Conservation (phyloP, 2,797 vertebrate genomes). For the Lepilemur ruficaudatus region DNA sequence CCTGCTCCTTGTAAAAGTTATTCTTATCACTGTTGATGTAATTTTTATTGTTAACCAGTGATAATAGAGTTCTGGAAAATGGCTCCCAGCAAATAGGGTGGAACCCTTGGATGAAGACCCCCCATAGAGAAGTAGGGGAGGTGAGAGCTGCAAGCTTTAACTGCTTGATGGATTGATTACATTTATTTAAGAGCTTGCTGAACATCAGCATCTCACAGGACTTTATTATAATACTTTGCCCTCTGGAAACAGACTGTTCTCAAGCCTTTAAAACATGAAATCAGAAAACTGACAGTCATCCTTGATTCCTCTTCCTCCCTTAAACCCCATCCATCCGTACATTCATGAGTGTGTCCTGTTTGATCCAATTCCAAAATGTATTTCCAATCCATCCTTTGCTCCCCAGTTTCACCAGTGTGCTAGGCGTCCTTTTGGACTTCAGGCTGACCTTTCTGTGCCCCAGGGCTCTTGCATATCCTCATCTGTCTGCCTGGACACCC, state of each 20-base stretch:
- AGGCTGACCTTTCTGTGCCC: background rate
- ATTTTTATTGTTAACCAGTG: background rate
- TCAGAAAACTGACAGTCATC: background rate
- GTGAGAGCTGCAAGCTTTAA: background rate
- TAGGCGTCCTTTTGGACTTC: background rate
- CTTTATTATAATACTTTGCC: background rate
- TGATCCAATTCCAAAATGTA: background rate
- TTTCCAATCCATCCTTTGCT: background rate
- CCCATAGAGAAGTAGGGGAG: background rate
- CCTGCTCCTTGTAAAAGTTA: background rate
- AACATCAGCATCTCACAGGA: background rate
- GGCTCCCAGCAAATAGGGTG: background rate
- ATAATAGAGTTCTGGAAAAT: background rate
- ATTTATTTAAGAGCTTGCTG: background rate
- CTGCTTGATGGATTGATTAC: background rate
- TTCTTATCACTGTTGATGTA: background rate
- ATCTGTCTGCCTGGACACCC: background rate
- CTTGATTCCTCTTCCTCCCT: background rate
- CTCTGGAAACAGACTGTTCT: background rate
- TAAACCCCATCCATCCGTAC: accelerated
- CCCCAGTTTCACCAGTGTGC: background rate
- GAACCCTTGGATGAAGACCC: background rate
- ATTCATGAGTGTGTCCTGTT: background rate
- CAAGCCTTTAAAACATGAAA: background rate
- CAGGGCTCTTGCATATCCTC: background rate